Conservation (phyloP, 1,140 invertebrate genomes). For the Euura saliciscinereae region DNA sequence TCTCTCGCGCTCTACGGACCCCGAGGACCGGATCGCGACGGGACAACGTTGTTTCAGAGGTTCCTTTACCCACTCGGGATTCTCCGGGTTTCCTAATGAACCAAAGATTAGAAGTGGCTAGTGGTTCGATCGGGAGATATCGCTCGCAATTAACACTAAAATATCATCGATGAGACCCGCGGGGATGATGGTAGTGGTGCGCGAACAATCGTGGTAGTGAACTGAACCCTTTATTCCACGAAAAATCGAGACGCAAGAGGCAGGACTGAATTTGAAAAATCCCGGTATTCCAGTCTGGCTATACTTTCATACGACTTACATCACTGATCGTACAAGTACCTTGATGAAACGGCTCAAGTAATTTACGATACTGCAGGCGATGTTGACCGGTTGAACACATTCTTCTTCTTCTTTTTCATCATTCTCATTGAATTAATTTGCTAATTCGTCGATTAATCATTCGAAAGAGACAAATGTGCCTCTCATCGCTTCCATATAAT, state of each 20-base stretch:
- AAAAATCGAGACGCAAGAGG: constrained; percentile 29
- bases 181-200: neutral
- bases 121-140: constrained; percentile 42
- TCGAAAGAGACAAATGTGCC: too few relatives aligned
- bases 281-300: too few relatives aligned
- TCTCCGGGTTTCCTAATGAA: constrained; percentile 47
- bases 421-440: too few relatives aligned
- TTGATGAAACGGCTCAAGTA: constrained; percentile 26
- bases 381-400: too few relatives aligned
- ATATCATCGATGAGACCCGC: constrained; percentile 48
- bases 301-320: too few relatives aligned
- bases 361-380: too few relatives aligned
- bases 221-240: neutral
- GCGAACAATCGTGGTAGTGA: neutral
- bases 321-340: constrained; percentile 19
- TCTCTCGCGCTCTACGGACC: neutral
- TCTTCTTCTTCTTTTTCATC: too few relatives aligned
- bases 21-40: neutral
- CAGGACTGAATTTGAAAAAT: neutral
- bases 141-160: constrained; percentile 53
- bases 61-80: constrained; percentile 41
- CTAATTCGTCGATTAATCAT: too few relatives aligned
- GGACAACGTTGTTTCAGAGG: neutral
- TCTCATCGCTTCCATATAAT: neutral
- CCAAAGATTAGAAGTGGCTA: constrained; percentile 51